Percentiles rank a stretch among this genome's conserved stretches.
Conservation (phyloP, 2,888 invertebrate species). For the Tachystola acroxantha region DNA sequence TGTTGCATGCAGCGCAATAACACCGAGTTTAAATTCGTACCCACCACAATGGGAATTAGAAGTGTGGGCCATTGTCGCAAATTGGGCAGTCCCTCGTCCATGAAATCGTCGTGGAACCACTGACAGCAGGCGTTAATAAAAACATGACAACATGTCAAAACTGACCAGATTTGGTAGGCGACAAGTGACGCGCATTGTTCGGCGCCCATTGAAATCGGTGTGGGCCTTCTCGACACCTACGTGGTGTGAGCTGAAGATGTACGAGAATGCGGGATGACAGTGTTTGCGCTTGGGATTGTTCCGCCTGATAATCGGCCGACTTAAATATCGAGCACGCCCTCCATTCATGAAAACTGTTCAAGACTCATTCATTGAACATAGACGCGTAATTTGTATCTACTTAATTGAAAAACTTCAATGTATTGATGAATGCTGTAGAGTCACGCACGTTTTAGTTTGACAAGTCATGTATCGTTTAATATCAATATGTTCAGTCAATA, state of each 20-base stretch:
- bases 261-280: constrained; percentile 40
- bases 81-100: constrained; percentile 63
- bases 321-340: constrained; percentile 57
- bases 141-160: constrained; percentile 77
- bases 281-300: constrained; percentile 68
- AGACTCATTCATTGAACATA: constrained; percentile 21
- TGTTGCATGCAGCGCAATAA: constrained; percentile 59
- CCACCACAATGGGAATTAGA: constrained; percentile 66
- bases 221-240: constrained; percentile 63
- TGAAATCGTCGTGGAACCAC: constrained; percentile 54
- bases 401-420: too few relatives aligned
- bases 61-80: constrained; percentile 67
- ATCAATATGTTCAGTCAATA: too few relatives aligned
- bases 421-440: too few relatives aligned
- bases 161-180: constrained; percentile 70
- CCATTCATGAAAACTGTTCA: constrained; percentile 43
- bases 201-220: constrained; percentile 63
- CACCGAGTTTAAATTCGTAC: constrained; percentile 57
- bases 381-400: too few relatives aligned
- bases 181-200: constrained; percentile 70
- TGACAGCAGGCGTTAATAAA: constrained; percentile 70
- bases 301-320: constrained; percentile 52
- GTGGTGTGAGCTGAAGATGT: constrained; percentile 37
- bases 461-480: too few relatives aligned
- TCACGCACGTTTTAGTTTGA: too few relatives aligned